Conservation (phyloP, 1,140 invertebrate species). For the Zaprionus lachaisei region DNA sequence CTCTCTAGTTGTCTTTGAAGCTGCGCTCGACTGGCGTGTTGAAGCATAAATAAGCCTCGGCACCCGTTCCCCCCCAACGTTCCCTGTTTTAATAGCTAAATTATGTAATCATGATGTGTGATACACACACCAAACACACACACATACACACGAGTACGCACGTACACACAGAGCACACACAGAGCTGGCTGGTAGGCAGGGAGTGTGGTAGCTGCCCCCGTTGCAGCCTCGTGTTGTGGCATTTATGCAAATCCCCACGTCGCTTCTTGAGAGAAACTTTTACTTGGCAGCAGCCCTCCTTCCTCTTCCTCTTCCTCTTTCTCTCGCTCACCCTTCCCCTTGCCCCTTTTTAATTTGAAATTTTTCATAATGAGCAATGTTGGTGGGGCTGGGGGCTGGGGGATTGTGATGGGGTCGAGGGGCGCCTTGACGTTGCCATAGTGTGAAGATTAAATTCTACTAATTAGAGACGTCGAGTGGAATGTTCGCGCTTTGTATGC, state of each 20-base stretch:
- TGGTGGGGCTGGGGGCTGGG: conserved; percentile 5
- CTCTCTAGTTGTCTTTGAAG: conserved; percentile 63
- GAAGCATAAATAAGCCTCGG: conserved; percentile 77
- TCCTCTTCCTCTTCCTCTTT: background rate
- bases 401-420: background rate
- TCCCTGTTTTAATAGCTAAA: conserved; percentile 78
- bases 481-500: conserved; percentile 73
- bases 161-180: background rate
- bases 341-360: conserved; percentile 81
- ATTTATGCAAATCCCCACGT: conserved; percentile 78
- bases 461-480: conserved; percentile 83
- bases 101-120: conserved; percentile 83
- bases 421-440: conserved; percentile 74
- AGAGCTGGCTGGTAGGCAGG: background rate
- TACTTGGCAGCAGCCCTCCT: conserved; percentile 58
- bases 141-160: conserved; percentile 5
- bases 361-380: conserved; percentile 79
- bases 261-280: conserved; percentile 75
- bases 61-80: background rate
- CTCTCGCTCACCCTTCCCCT: background rate
- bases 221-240: conserved; percentile 57
- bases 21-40: conserved; percentile 72
- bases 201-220: conserved; percentile 11
- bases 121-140: conserved; percentile 59
- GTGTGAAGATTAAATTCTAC: conserved; percentile 83